Base-by-base conservation (phyloP, 2,113 vertebrate genomes). In the Rhabdomys dilectus region DNA sequence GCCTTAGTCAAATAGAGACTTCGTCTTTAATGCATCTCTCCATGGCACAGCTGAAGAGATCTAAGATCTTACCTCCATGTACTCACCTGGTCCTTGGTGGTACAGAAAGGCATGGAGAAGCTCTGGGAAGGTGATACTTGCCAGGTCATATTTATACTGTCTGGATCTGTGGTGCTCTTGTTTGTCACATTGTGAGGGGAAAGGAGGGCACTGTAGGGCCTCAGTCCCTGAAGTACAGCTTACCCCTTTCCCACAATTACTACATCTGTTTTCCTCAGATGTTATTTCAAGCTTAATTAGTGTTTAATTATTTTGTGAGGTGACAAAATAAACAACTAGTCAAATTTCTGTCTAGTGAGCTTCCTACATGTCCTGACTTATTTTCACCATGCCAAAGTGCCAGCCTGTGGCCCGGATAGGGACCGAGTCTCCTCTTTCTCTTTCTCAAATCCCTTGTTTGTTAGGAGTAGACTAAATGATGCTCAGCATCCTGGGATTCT, bases 201-300 rank as follows among this genome's bases (percentile, higher is more conserved):
- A 62, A n/a, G 19, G 19, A 34, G 1, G 24, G 29, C 64, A 56
- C 56, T 56, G 2, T 15, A 56, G 56, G 56, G 56, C 16, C 56
- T 56, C 56, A 56, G 13, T 56, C 72, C 93, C 86, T 66, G n/a
- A 60, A 56, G 80, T 16, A 53, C 0, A 31, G 8, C 29, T n/a
- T 88, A 11, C n/a, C 12, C 75, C 80, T 39, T n/a, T 93, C 16
- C 31, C 80, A 93, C 93, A 91, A 87, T 93, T 92, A 72, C 42
- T 62, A 31, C 2, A 45, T 29, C 34, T 58, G 45, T 73, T 89
- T 58, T 66, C 3, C 64, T 66, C 72, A 86, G 29, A 36, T 58
- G 24, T 39, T 70, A 19, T n/a, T 26, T 86, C 45, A 2, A 24
- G 42, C n/a, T 90, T 66, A 80, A 58, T 68, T 66, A 86, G n/a